phyloP scores from a whole-genome alignment of 2,797 vertebrate species.

The Vespertilio murinus region DNA sequence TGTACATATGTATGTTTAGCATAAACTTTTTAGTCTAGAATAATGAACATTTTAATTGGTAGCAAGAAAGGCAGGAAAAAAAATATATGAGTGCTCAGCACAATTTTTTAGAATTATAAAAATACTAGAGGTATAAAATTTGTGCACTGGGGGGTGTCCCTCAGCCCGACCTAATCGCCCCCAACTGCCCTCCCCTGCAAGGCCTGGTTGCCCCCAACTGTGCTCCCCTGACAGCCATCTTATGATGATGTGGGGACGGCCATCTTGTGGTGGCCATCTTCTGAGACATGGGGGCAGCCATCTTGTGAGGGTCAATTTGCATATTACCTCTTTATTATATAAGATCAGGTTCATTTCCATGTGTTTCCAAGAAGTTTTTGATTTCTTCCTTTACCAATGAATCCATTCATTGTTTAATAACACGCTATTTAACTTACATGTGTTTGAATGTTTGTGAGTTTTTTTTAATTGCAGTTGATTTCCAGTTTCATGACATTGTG shows the following conservation, averaged over 20 bases:
- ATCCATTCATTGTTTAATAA: not conserved
- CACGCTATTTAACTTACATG: not conserved
- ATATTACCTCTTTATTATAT: too few species aligned
- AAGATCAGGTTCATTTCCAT: not conserved
- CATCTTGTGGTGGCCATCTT: too few species aligned
- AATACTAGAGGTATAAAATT: not conserved
- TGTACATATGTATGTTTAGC: not conserved
- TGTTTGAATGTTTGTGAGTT: not conserved
- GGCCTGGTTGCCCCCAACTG: too few species aligned
- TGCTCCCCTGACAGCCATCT: too few species aligned
- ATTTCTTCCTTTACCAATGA: not conserved
- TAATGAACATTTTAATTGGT: conserved; percentile 38
- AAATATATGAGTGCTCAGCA: not conserved
- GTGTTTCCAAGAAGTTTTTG: not conserved
- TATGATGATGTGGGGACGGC: too few species aligned
- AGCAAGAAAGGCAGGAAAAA: conserved; percentile 41
- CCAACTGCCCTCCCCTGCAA: too few species aligned
- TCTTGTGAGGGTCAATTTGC: too few species aligned
- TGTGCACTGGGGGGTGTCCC: too few species aligned
- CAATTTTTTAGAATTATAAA: conserved; percentile 24
- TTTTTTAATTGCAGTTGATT: not conserved
- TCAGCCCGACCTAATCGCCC: too few species aligned
- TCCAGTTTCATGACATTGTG: not conserved
- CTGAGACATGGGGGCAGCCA: too few species aligned
- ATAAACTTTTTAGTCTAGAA: conserved; percentile 1